Evolutionary conservation across 2,888 invertebrate species (phyloP), one percentile per base, ranked within the genome.

Genomic region (Protodeltote pygarga): DNA sequence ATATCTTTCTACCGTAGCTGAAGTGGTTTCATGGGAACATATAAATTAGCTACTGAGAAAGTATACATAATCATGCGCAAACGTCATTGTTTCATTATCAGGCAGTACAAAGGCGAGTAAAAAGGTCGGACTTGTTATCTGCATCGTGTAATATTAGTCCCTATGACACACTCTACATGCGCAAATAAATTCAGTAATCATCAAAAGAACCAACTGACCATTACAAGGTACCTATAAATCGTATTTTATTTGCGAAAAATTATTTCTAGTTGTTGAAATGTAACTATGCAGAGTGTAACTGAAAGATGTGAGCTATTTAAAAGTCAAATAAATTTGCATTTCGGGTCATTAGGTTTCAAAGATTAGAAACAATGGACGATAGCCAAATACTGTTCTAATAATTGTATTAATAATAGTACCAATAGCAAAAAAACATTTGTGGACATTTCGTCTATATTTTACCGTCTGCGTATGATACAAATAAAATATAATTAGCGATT

Each of bases 381-480:
- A 59, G 52, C 60, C 65, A 61, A 64, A 52, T 28, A 64, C 38
- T 64, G 39, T 55, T 62, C 39, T 41, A 49, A 40, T 62, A 58
- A 41, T 51, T 58, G 37, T 62, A 31, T 28, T 34, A 64, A 50
- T 45, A 50, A 63, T 50, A 58, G 24, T 24, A n/a, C 13, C 3
- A 31, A 39, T 42, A 41, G 40, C 41, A 41, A 39, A 51, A 64
- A 59, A 63, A 8, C 37, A 15, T 33, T 49, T 37, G 13, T 14
- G 31, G 45, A 49, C 45, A 10, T 11, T 14, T 33, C 16, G 21
- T 13, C 19, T 25, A 27, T 16, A 39, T 19, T 13, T 47, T 35
- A 25, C 14, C 13, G 20, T 9, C 1, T n/a, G 32, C 6, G n/a
- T n/a, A 31, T 9, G 3, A 21, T 8, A n/a, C n/a, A 27, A 27